Conservation (phyloP, 2,113 vertebrate genomes). For the Corythaixoides concolor region DNA sequence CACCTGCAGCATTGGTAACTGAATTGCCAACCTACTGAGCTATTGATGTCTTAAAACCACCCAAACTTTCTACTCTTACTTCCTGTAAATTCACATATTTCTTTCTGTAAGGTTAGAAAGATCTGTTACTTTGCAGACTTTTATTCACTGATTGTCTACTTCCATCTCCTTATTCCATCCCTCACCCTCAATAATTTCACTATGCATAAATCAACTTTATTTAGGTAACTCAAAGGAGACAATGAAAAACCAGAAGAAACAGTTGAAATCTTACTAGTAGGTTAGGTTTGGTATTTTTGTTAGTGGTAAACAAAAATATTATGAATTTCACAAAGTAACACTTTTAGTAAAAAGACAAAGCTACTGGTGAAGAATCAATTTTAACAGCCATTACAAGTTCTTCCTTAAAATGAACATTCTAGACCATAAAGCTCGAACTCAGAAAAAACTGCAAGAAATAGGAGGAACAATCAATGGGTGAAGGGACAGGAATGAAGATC, state of each 20-base stretch:
- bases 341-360: background rate
- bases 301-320: background rate
- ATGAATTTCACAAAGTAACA: background rate
- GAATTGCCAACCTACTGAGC: background rate
- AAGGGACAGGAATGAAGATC: background rate
- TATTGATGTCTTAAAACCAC: background rate
- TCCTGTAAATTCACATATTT: background rate
- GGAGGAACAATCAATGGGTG: background rate
- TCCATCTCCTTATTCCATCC: background rate
- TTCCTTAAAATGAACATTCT: background rate
- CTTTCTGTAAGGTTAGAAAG: background rate
- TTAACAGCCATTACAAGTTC: background rate
- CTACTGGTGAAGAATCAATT: background rate
- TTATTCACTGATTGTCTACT: background rate
- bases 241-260: background rate
- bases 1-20: background rate
- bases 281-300: background rate
- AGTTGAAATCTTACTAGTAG: background rate
- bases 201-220: background rate
- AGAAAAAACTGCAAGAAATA: background rate
- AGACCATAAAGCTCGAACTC: background rate
- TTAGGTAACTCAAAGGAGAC: background rate
- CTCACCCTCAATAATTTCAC: background rate
- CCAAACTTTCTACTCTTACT: background rate
- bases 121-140: background rate